A percentile compares a stretch with the other conserved stretches of the same genome.
Conservation (phyloP, 2,888 invertebrate species). For the Melinaea marsaeus region DNA sequence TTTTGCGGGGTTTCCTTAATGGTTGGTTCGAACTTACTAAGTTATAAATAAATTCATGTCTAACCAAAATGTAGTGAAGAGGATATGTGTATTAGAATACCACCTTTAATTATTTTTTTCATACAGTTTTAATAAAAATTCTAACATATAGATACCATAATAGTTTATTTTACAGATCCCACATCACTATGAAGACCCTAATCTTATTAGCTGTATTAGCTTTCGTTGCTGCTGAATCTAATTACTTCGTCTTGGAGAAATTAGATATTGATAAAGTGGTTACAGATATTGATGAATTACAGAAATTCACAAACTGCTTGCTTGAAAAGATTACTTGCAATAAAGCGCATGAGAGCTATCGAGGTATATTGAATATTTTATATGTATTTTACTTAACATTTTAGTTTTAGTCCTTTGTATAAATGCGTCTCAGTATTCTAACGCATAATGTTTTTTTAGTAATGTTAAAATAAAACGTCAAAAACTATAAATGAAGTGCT, state of each 20-base stretch:
- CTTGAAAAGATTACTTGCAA: slow-evolving; percentile 2
- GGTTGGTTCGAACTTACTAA: too few species aligned
- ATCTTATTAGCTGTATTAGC: slow-evolving; percentile 8
- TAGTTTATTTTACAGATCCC: background rate
- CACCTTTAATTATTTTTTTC: too few species aligned
- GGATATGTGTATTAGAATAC: too few species aligned
- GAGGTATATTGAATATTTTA: slow-evolving; percentile 37
- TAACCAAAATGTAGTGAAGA: too few species aligned
- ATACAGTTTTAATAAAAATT: too few species aligned
- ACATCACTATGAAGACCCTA: slow-evolving; percentile 11
- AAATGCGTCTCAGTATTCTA: too few species aligned
- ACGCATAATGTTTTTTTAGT: too few species aligned
- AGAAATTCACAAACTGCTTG: background rate
- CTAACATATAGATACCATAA: too few species aligned
- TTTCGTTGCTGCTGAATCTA: background rate
- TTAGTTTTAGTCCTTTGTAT: too few species aligned
- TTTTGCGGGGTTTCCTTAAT: too few species aligned
- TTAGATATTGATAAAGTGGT: background rate
- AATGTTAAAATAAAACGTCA: background rate
- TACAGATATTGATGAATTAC: background rate
- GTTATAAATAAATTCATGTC: too few species aligned
- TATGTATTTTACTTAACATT: background rate
- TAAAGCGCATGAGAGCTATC: background rate
- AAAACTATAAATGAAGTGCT: slow-evolving; percentile 11
- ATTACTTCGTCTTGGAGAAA: background rate